Percentiles rank a stretch among this genome's conserved stretches.
Evolutionary conservation across 1,140 invertebrate species (phyloP).

Genomic region (Drosophila asahinai): DNA sequence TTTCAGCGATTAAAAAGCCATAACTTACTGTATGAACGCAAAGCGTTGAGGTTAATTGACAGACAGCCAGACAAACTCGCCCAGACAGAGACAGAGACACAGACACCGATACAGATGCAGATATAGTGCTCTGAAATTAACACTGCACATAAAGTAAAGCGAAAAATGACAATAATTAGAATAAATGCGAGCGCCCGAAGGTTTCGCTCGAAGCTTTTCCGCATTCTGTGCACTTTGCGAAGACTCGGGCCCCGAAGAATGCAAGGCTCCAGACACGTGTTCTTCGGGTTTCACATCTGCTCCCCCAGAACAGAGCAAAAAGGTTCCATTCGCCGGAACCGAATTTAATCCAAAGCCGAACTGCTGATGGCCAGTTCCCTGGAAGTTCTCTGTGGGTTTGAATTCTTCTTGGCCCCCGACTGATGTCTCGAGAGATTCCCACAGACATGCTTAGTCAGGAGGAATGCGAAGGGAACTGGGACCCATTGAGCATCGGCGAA

Average conservation of each 20-base stretch:
- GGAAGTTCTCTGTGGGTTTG: constrained; percentile 40
- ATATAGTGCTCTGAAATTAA: constrained; percentile 51
- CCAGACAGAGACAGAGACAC: constrained; percentile 45
- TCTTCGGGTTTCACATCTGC: constrained; percentile 53
- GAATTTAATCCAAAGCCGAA: constrained; percentile 59
- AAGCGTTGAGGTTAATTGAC: constrained; percentile 80
- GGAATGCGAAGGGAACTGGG: constrained; percentile 31
- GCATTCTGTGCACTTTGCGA: constrained; percentile 46
- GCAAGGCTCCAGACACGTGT: constrained; percentile 17
- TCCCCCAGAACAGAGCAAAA: background rate
- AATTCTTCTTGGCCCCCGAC: constrained; percentile 30
- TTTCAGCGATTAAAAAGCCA: constrained; percentile 81
- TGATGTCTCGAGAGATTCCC: constrained; percentile 41
- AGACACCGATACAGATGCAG: constrained; percentile 9
- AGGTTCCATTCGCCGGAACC: constrained; percentile 58
- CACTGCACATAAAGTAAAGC: constrained; percentile 68
- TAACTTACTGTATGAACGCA: constrained; percentile 81
- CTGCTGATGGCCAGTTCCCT: constrained; percentile 37
- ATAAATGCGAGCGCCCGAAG: constrained; percentile 70
- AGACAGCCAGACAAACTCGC: constrained; percentile 71
- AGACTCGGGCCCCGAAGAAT: constrained; percentile 24
- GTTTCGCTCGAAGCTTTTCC: constrained; percentile 66
- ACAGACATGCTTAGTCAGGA: constrained; percentile 53
- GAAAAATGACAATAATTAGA: constrained; percentile 77
- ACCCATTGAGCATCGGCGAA: constrained; percentile 14